A percentile compares a stretch with the other conserved stretches of the same genome.
phyloP scores from a whole-genome alignment of 2,888 invertebrate genomes.

The Saturnia japonica region DNA sequence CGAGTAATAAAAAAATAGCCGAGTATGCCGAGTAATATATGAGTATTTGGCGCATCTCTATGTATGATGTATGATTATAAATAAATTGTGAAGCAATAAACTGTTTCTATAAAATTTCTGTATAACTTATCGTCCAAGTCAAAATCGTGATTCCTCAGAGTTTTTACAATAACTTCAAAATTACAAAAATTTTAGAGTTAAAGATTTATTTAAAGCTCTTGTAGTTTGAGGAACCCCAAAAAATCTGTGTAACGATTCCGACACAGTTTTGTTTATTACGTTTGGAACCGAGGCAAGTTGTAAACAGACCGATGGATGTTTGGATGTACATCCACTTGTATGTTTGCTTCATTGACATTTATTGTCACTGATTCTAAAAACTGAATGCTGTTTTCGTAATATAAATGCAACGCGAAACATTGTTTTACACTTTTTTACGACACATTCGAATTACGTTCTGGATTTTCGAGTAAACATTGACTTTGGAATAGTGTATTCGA shows the following conservation, averaged over 20 bases:
- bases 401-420: conserved; percentile 18
- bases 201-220: neutral
- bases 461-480: neutral
- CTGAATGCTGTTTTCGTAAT: conserved; percentile 20
- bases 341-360: conserved; percentile 34
- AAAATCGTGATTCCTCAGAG: no score
- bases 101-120: no score
- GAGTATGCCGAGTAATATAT: no score
- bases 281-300: conserved; percentile 53
- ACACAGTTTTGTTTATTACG: conserved; percentile 57
- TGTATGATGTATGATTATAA: no score
- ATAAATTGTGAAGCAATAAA: no score
- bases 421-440: conserved; percentile 17
- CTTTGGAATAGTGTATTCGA: neutral
- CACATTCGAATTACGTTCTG: neutral
- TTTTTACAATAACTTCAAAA: no score
- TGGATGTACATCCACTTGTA: conserved; percentile 29
- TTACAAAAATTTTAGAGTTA: neutral
- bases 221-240: conserved; percentile 32
- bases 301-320: conserved; percentile 45
- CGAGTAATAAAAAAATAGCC: no score
- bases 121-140: no score
- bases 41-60: no score
- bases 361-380: conserved; percentile 36
- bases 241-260: conserved; percentile 58